phyloP scores from a whole-genome alignment of 2,888 invertebrate genomes.

The Harpagoxenus sublaevis region DNA sequence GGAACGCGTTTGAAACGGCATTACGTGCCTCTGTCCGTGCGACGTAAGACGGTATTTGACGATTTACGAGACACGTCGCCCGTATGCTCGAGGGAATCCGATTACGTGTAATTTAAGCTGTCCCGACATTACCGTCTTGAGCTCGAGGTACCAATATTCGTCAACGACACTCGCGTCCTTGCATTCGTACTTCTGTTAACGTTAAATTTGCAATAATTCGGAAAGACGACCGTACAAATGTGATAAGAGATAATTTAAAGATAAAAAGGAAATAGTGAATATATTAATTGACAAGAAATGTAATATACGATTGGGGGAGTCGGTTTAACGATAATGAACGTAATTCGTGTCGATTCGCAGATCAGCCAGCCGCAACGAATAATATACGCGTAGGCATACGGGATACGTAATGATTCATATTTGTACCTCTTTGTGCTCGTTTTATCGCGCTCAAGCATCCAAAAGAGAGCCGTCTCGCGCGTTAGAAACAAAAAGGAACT shows the following conservation, averaged over 20 bases:
- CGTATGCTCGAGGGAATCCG: slow-evolving; percentile 1
- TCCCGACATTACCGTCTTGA: background rate
- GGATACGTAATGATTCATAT: slow-evolving; percentile 32
- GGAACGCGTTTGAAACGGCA: slow-evolving; percentile 34
- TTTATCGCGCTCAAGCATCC: slow-evolving; percentile 5
- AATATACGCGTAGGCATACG: background rate
- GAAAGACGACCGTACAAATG: background rate
- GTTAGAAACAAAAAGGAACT: slow-evolving; percentile 37
- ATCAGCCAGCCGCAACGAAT: background rate
- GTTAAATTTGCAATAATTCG: slow-evolving; percentile 7
- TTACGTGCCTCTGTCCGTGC: slow-evolving; percentile 10
- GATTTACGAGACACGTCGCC: slow-evolving; percentile 16
- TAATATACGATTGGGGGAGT: background rate
- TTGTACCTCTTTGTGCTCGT: slow-evolving; percentile 46
- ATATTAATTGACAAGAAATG: background rate
- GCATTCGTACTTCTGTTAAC: background rate
- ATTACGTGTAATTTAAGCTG: background rate
- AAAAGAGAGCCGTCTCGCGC: slow-evolving; percentile 8
- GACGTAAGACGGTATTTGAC: background rate
- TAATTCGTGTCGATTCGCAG: slow-evolving; percentile 9
- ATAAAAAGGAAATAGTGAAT: background rate
- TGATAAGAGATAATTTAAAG: background rate
- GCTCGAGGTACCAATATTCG: slow-evolving; percentile 9
- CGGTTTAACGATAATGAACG: background rate
- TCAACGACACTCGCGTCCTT: background rate